A percentile compares a stretch with the other conserved stretches of the same genome.
Evolutionary conservation across 2,797 vertebrate species (phyloP).

Genomic region (Otolemur crassicaudatus): DNA sequence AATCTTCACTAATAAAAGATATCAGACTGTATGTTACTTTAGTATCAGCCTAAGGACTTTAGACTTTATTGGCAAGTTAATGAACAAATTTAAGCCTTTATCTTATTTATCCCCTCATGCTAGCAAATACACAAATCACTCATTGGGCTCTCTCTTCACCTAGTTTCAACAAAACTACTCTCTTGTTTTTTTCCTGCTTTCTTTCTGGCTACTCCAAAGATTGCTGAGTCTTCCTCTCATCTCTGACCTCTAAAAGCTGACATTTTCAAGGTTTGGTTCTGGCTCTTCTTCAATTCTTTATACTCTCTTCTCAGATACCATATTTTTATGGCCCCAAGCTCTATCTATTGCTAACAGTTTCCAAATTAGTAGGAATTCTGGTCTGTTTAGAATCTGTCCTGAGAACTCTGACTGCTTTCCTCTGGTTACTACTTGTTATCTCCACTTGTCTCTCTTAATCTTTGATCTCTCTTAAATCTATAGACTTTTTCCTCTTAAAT

Average conservation of each 20-base stretch:
- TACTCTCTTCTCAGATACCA: too few relatives aligned
- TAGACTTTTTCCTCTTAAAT: not conserved
- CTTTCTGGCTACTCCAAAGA: not conserved
- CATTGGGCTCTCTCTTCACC: not conserved
- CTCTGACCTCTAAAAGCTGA: not conserved
- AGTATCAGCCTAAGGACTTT: not conserved
- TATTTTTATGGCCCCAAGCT: not conserved
- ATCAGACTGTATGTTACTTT: not conserved
- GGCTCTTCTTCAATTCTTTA: not conserved
- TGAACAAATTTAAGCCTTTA: not conserved
- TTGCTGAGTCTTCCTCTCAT: not conserved
- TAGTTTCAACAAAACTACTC: not conserved
- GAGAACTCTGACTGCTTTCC: not conserved
- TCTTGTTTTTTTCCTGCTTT: not conserved
- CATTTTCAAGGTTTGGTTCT: not conserved
- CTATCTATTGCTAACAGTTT: rapidly evolving
- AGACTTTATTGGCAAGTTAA: not conserved
- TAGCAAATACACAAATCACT: not conserved
- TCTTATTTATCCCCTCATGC: not conserved
- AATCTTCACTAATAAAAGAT: not conserved
- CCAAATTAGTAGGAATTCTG: not conserved
- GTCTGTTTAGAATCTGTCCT: not conserved
- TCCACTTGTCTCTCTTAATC: not conserved
- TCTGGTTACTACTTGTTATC: rapidly evolving
- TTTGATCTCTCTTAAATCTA: not conserved